Base-by-base conservation (phyloP, 2,113 vertebrate genomes). In the Tichodroma muraria region DNA sequence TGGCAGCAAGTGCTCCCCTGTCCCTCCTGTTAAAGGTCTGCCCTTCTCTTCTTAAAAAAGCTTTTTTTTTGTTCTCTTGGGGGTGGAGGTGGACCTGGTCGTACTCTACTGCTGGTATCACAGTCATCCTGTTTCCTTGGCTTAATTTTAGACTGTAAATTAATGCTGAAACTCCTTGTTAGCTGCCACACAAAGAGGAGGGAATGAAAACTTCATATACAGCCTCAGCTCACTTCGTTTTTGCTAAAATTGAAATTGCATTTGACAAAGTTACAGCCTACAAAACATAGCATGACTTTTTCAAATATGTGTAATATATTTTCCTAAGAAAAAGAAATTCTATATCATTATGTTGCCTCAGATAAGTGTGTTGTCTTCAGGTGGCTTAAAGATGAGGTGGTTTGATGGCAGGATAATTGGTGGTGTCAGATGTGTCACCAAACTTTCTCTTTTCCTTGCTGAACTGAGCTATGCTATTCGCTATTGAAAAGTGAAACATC, bases 221-320 rank as follows among this genome's bases (percentile, higher is more conserved):
- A 30, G 33, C 25, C 63, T 56, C 37, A 52, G 10, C 33, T 53
- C 13, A 59, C 19, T n/a, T 59, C 4, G 1, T 57, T 88, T 47
- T 54, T 52, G 20, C 13, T 66, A 17, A 53, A 54, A 19, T 47
- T 53, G 66, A 78, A 78, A 49, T 69, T 54, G 21, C 16, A 7
- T n/a, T 70, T 54, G 33, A 13, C 14, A 44, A 3, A 1, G 2
- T 66, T 63, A 8, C 15, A 78, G 45, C 35, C 24, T 40, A 11
- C 35, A 52, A 22, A 85, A 12, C 1, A 0, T 33, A 44, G 35
- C 6, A 6, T 30, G 49, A 25, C 9, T 77, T 79, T 80, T 80
- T 52, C 21, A 44, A 14, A 17, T 0, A 2, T 15, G 35, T 20
- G 6, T 17, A 18, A 10, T 31, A 0, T 37, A 4, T 68, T 68